Percentiles rank a stretch among this genome's conserved stretches.
Conservation (phyloP, 2,888 invertebrate species). For the Blomia tropicalis region DNA sequence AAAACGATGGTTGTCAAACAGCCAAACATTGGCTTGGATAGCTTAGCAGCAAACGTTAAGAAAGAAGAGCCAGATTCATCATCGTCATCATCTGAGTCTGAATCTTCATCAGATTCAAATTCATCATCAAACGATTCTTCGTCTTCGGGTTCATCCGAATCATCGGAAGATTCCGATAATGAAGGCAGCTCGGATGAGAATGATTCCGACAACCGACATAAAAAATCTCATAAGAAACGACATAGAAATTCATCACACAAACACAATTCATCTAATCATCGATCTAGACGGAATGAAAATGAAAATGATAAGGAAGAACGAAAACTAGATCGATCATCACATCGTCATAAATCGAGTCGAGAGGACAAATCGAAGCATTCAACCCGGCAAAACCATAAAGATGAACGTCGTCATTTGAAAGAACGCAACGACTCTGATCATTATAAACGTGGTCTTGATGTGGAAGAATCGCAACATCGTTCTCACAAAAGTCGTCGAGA, state of each 20-base stretch:
- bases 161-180: conserved; percentile 25
- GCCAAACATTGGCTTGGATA: conserved; percentile 27
- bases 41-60: conserved; percentile 18
- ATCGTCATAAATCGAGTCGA: too few species aligned
- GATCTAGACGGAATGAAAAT: neutral
- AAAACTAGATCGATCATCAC: neutral
- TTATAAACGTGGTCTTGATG: too few species aligned
- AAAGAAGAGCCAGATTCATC: neutral
- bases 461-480: too few species aligned
- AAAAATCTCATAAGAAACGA: neutral
- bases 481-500: neutral
- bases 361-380: too few species aligned
- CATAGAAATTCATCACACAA: neutral
- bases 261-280: neutral
- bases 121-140: conserved; percentile 17
- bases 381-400: too few species aligned
- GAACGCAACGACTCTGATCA: neutral
- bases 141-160: conserved; percentile 11
- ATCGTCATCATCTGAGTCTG: conserved; percentile 11
- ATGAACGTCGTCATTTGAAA: neutral
- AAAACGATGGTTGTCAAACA: conserved; percentile 49
- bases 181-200: conserved; percentile 27
- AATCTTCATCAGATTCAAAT: conserved; percentile 21
- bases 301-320: neutral
- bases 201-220: neutral